These are phyloP conservation scores for Muscicapa striata DNA, from an alignment of 2,797 vertebrate genomes.

Conservation along the genomic window DNA sequence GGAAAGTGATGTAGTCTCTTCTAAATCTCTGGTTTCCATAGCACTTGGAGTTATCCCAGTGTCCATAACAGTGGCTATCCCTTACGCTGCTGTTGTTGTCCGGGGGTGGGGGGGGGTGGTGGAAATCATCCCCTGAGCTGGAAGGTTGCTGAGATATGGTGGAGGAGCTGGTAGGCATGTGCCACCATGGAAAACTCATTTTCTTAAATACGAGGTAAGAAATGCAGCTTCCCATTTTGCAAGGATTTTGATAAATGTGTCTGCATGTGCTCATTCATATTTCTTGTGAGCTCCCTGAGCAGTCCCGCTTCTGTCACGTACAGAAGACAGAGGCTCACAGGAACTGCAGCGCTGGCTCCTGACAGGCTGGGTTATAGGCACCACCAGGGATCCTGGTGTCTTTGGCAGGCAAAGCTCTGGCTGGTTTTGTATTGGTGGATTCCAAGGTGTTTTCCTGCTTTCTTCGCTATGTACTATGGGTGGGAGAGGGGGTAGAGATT, in stretches of 20 bases:
- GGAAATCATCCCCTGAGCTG: not conserved
- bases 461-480: not conserved
- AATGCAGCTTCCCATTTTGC: not conserved
- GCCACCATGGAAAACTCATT: not conserved
- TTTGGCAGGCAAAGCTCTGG: not conserved
- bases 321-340: not conserved
- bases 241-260: not conserved
- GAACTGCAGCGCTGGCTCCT: not conserved
- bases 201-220: not conserved
- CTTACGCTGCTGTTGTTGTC: not conserved
- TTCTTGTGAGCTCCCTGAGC: not conserved
- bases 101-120: too few relatives aligned
- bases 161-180: not conserved
- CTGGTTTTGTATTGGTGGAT: not conserved
- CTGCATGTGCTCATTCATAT: not conserved
- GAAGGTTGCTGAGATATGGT: not conserved
- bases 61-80: not conserved
- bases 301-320: fast-evolving
- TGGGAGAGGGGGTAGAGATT: not conserved
- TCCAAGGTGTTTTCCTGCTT: not conserved
- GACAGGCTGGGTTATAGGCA: not conserved
- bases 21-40: not conserved
- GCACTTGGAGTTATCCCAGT: not conserved
- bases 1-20: not conserved
- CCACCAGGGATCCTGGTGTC: not conserved